Percentiles rank a stretch among this genome's conserved stretches.
Conservation (phyloP, 1,140 invertebrate genomes). For the Formica selysi region DNA sequence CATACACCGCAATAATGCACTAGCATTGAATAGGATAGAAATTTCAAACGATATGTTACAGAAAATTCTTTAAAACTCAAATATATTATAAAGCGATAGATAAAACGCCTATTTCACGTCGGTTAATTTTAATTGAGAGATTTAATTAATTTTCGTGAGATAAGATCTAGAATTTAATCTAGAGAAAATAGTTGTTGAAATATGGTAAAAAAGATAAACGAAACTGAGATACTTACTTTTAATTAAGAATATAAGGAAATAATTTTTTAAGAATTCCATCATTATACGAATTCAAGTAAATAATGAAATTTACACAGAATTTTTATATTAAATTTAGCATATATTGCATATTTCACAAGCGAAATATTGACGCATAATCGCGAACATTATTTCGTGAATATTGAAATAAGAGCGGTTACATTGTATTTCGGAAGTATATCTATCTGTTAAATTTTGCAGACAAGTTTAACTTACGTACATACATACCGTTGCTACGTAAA, state of each 20-base stretch:
- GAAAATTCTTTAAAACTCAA: neutral
- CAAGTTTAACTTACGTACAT: constrained; percentile 36
- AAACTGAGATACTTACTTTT: neutral
- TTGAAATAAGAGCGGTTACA: constrained; percentile 16
- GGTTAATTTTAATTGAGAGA: constrained; percentile 5
- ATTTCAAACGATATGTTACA: neutral
- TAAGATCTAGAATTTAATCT: neutral
- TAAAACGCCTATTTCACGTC: neutral
- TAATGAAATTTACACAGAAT: neutral
- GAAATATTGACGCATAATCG: constrained; percentile 41
- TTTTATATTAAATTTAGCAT: constrained; percentile 29
- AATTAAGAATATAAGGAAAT: neutral
- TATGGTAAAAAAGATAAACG: neutral
- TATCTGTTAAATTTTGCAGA: constrained; percentile 47
- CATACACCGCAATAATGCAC: neutral
- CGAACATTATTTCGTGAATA: constrained; percentile 43
- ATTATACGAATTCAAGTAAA: constrained; percentile 20
- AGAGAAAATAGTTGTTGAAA: neutral
- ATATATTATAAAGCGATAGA: neutral
- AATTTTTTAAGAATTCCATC: neutral
- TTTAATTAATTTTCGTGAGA: neutral
- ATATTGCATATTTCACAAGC: neutral
- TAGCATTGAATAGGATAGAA: neutral
- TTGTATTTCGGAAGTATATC: neutral
- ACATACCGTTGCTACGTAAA: neutral